phyloP scores from a whole-genome alignment of 2,113 vertebrate species.

The Chaetodon trifascialis region DNA sequence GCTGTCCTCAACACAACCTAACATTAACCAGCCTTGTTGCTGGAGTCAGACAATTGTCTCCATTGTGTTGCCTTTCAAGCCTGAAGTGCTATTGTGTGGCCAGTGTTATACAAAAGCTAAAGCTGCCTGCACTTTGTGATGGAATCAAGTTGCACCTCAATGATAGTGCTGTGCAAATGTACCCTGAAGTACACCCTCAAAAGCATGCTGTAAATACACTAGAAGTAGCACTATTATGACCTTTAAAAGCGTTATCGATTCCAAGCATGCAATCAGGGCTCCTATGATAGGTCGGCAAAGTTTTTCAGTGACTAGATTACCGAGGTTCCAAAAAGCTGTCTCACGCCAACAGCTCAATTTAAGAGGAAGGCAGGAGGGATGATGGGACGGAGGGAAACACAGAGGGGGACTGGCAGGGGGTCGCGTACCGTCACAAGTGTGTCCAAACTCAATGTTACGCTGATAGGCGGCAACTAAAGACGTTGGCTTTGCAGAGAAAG shows the following conservation, averaged over 20 bases:
- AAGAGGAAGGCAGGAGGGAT: constrained; percentile 26
- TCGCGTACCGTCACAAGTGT: constrained; percentile 52
- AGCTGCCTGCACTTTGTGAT: constrained; percentile 5
- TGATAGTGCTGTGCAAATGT: neutral
- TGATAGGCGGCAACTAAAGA: constrained; percentile 54
- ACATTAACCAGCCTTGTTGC: constrained; percentile 10
- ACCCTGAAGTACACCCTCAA: constrained; percentile 19
- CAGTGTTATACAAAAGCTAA: neutral
- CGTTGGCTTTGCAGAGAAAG: constrained; percentile 42
- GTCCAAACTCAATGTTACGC: constrained; percentile 63
- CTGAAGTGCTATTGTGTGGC: constrained; percentile 19
- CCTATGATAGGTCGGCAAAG: constrained; percentile 38
- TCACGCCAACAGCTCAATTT: constrained; percentile 70
- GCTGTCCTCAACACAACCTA: constrained; percentile 37
- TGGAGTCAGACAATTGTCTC: constrained; percentile 20
- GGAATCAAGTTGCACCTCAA: constrained; percentile 37
- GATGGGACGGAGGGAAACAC: constrained; percentile 23
- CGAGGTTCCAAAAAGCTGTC: constrained; percentile 67
- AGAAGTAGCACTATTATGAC: constrained; percentile 25
- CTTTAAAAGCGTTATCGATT: constrained; percentile 55
- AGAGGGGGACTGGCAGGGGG: constrained; percentile 43
- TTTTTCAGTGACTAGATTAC: constrained; percentile 50
- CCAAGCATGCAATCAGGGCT: constrained; percentile 40
- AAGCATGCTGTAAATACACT: constrained; percentile 9
- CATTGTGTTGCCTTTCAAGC: constrained; percentile 18